Evolutionary conservation across 2,888 invertebrate species (phyloP).

Genomic region (Eulithis testata): DNA sequence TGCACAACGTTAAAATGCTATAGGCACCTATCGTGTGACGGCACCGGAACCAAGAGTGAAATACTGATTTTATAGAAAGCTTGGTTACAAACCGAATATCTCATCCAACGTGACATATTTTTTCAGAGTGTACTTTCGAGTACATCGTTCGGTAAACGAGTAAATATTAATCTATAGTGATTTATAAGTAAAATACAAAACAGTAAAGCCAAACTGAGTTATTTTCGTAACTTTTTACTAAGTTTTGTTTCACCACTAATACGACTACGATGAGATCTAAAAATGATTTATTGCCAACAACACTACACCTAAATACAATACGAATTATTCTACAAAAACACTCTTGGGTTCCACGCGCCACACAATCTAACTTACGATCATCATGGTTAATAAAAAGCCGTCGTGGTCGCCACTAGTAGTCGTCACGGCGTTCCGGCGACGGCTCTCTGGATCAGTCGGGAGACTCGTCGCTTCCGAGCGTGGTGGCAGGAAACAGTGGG

Average conservation of each 20-base stretch:
- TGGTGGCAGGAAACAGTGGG: slow-evolving; percentile 94
- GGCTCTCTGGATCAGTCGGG: slow-evolving; percentile 83
- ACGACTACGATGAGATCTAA: slow-evolving; percentile 25
- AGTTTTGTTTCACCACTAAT: slow-evolving; percentile 24
- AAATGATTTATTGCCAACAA: slow-evolving; percentile 33
- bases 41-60: slow-evolving; percentile 27
- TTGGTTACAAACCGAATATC: slow-evolving; percentile 9
- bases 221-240: slow-evolving; percentile 9
- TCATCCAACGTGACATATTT: slow-evolving; percentile 5
- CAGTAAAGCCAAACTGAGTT: slow-evolving; percentile 18
- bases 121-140: not conserved
- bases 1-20: slow-evolving; percentile 23
- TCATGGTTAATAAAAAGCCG: slow-evolving; percentile 55
- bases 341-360: slow-evolving; percentile 27
- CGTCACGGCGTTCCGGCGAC: slow-evolving; percentile 79
- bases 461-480: slow-evolving; percentile 87
- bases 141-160: not conserved
- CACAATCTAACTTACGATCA: slow-evolving; percentile 27
- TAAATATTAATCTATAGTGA: not conserved
- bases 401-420: slow-evolving; percentile 66
- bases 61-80: not conserved
- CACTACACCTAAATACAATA: slow-evolving; percentile 29
- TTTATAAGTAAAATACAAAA: slow-evolving; percentile 5
- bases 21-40: slow-evolving; percentile 19
- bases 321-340: slow-evolving; percentile 23